phyloP scores from a whole-genome alignment of 2,888 invertebrate genomes.

The Drosophila vallismaia region DNA sequence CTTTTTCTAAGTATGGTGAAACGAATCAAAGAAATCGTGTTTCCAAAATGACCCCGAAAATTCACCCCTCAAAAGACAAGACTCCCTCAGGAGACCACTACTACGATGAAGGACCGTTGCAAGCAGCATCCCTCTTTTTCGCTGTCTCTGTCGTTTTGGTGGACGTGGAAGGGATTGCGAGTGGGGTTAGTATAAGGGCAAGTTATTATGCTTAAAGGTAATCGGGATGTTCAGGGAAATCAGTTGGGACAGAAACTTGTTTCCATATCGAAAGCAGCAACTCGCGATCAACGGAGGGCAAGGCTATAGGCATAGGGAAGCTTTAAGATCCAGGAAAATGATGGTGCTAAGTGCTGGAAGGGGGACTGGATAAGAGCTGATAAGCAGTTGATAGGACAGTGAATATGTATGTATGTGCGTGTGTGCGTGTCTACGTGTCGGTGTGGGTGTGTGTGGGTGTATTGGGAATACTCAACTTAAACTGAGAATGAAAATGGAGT shows the following conservation, averaged over 20 bases:
- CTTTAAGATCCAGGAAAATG: too few relatives aligned
- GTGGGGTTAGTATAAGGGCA: neutral
- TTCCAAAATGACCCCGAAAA: too few relatives aligned
- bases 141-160: conserved; percentile 2
- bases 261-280: neutral
- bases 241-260: neutral
- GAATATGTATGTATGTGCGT: neutral
- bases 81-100: neutral
- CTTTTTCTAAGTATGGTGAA: neutral
- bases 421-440: neutral
- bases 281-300: neutral
- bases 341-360: too few relatives aligned
- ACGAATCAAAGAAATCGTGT: neutral
- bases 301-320: too few relatives aligned
- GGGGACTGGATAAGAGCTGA: too few relatives aligned
- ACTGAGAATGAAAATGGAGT: neutral
- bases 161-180: neutral
- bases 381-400: neutral
- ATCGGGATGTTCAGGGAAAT: neutral
- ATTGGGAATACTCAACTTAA: conserved; percentile 1
- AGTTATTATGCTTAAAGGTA: neutral
- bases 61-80: neutral
- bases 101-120: neutral
- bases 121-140: neutral
- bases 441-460: neutral